phyloP scores from a whole-genome alignment of 2,797 vertebrate genomes.

The Pseudochromis fuscus region DNA sequence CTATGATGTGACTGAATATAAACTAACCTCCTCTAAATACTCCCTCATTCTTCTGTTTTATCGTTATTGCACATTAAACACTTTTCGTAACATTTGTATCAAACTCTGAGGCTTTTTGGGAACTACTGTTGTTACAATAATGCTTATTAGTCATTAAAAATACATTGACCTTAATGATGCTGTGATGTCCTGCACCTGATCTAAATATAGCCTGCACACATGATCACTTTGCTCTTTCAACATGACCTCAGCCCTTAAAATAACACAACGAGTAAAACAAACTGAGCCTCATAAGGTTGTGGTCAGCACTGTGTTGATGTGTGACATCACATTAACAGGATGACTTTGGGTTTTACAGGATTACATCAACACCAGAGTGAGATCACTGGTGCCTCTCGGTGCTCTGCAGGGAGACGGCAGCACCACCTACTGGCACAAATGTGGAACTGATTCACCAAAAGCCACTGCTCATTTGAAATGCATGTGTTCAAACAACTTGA shows the following conservation, averaged over 20 bases:
- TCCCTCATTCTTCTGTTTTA: background rate
- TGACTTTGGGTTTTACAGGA: slow-evolving; percentile 53
- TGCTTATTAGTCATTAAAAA: background rate
- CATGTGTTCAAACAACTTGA: background rate
- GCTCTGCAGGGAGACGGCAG: slow-evolving; percentile 37
- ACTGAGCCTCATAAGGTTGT: background rate
- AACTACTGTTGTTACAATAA: background rate
- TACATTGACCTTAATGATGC: background rate
- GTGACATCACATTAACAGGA: slow-evolving; percentile 51
- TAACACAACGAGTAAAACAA: slow-evolving; percentile 8
- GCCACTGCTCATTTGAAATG: background rate
- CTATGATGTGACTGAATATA: background rate
- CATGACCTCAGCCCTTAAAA: slow-evolving; percentile 39
- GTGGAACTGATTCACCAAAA: background rate
- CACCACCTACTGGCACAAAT: slow-evolving; percentile 52
- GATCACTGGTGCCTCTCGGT: slow-evolving; percentile 11
- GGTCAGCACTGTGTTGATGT: slow-evolving; percentile 23
- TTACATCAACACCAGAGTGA: slow-evolving; percentile 28
- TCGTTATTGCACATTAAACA: no score
- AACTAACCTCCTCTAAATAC: background rate
- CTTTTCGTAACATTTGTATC: no score
- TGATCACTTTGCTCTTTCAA: slow-evolving; percentile 19
- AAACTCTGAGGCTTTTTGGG: no score
- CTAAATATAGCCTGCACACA: background rate
- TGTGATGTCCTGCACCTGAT: background rate